Conservation (phyloP, 2,113 vertebrate species). For the Poecilia latipinna region DNA sequence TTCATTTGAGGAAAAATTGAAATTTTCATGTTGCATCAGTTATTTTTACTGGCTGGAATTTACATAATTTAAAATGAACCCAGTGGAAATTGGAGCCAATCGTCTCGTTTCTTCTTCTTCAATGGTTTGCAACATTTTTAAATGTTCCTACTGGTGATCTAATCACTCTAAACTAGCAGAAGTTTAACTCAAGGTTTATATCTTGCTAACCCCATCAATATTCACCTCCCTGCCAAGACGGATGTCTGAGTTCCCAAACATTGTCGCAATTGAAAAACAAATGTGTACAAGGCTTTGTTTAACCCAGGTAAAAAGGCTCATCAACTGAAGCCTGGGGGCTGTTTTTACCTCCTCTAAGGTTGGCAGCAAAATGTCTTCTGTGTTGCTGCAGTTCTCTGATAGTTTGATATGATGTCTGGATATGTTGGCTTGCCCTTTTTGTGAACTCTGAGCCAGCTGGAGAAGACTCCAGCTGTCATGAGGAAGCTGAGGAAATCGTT, state of each 20-base stretch:
- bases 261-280: constrained; percentile 51
- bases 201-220: constrained; percentile 31
- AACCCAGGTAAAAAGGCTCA: constrained; percentile 63
- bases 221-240: constrained; percentile 29
- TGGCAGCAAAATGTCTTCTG: constrained; percentile 53
- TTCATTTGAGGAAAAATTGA: neutral
- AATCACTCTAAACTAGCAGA: constrained; percentile 8
- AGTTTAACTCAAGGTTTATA: constrained; percentile 11
- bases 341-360: constrained; percentile 53
- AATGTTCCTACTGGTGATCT: constrained; percentile 21
- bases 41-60: neutral
- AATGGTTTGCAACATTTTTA: neutral
- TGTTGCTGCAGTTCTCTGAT: constrained; percentile 47
- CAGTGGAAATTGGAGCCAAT: neutral
- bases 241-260: constrained; percentile 44
- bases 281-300: constrained; percentile 52
- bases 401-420: constrained; percentile 50
- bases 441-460: constrained; percentile 60
- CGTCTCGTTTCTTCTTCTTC: neutral
- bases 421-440: constrained; percentile 51
- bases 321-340: constrained; percentile 62
- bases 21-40: neutral
- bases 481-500: constrained; percentile 19
- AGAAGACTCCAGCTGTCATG: constrained; percentile 20
- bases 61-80: neutral